Evolutionary conservation across 2,113 vertebrate genomes (phyloP), one percentile per base, ranked within the genome.

Genomic region (Tympanuchus pallidicinctus): DNA sequence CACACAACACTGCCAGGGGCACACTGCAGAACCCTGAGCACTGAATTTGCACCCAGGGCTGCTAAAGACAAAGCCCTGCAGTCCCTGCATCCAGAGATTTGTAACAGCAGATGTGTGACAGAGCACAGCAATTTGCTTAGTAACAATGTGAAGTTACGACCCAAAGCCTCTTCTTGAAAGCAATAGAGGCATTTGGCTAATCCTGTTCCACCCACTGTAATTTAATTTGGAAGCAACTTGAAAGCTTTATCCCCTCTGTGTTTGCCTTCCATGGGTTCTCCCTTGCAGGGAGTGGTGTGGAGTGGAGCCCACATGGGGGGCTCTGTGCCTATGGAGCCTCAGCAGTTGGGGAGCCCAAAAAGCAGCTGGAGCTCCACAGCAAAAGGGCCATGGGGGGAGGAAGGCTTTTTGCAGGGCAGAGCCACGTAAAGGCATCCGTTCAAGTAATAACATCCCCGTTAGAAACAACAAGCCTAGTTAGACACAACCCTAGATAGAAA

Each of bases 101-200:
- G 54, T 85, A 69, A 90, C 94, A 50, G n/a, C 42, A 95, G 89
- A 93, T 67, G 61, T 76, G 67, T 61, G 79, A 27, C 56, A 77
- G 82, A 94, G 89, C 89, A 88, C 87, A n/a, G 69, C 74, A 20
- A 2, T 61, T 52, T 76, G 28, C 40, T 69, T 48, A 63, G 34
- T 80, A 83, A 71, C 78, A 92, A 86, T 73, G 70, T 82, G 83
- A 95, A 95, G 96, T 92, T 88, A 90, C 47, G 93, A 91, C 52
- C 57, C 86, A 86, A 90, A 91, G 73, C 65, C 6, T 73, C 65
- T 17, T 28, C 80, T 47, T 50, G 91, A 80, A 64, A 95, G 90
- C 87, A 89, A 30, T 14, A 45, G 84, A 88, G 76, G 78, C 20
- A 1, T 73, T 89, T 88, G 75, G 70, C 78, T 86, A 82, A 48